Base-by-base conservation (phyloP, 2,888 invertebrate genomes). In the Eustalomyia histrio region DNA sequence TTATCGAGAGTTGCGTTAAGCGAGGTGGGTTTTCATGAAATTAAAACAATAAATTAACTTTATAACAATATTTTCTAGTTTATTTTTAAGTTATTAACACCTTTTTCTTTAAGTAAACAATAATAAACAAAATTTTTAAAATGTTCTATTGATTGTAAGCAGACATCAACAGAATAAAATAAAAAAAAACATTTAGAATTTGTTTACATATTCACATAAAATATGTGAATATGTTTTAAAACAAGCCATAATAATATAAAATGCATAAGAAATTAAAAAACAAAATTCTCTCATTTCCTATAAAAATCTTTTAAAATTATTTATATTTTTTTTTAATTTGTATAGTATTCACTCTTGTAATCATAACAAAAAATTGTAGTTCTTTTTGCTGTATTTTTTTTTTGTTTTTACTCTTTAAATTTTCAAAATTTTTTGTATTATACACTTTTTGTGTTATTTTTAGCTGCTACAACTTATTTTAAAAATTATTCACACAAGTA, bases 211-310 rank as follows among this genome's bases (percentile, higher is more conserved):
- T 9, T 21, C 9, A 24, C 18, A 65, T 52, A 12, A 67, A 29
- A 55, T 1, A n/a, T 5, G 14, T 24, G 24, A 3, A 3, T 5
- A 24, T 24, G 24, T 24, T 24, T 16, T 5, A 3, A 8, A 65
- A 65, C 65, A 65, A 65, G 65, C 53, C 53, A 53, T 60, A 57
- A 58, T 52, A 60, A 71, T 71, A 35, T 39, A 60, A 60, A 52
- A 10, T 71, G 65, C 65, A 52, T 39, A 39, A 12, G n/a, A n/a
- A n/a, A n/a, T n/a, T n/a, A 12, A 39, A 29, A 29, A 29, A 7
- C 1, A 29, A 29, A 29, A 6, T 29, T 39, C 35, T 35, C 39
- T 39, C 39, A 12, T 12, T 39, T 39, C 7, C 7, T 4, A 29
- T 29, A 39, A 39, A 39, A 39, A 39, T 39, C 39, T 39, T 12